Percentiles rank a stretch among this genome's conserved stretches.
Evolutionary conservation across 2,888 invertebrate species (phyloP).

Genomic region (Eucera pruinosa): DNA sequence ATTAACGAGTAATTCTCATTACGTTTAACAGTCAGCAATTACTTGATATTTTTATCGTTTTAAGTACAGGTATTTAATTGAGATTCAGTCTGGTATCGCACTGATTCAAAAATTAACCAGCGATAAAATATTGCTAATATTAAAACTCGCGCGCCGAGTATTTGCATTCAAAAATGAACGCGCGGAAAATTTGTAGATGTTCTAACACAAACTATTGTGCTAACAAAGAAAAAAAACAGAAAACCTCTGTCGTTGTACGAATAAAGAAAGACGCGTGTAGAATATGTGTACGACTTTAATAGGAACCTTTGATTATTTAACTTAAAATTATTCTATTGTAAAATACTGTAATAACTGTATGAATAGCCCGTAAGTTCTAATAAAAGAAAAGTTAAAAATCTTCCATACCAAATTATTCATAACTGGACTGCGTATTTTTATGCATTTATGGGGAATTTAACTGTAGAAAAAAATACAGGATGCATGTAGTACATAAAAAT

Average conservation of each 20-base stretch:
- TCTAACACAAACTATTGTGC: slow-evolving; percentile 43
- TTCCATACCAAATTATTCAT: slow-evolving; percentile 1
- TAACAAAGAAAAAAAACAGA: slow-evolving; percentile 2
- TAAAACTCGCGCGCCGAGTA: slow-evolving; percentile 26
- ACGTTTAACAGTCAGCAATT: neutral
- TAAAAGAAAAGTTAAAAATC: slow-evolving; percentile 75
- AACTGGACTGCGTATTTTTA: too few species aligned
- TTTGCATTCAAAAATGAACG: slow-evolving; percentile 21
- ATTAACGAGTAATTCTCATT: neutral
- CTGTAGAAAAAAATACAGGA: too few species aligned
- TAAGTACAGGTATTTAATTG: too few species aligned
- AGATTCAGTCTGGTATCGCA: neutral
- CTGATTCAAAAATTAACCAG: slow-evolving; percentile 17
- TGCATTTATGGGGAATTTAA: too few species aligned
- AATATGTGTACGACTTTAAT: slow-evolving; percentile 72
- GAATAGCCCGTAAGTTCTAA: slow-evolving; percentile 80
- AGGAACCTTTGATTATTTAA: slow-evolving; percentile 74
- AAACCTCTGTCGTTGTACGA: slow-evolving; percentile 55
- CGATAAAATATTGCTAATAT: slow-evolving; percentile 48
- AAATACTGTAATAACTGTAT: slow-evolving; percentile 81
- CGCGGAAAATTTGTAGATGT: slow-evolving; percentile 54
- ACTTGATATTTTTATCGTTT: too few species aligned
- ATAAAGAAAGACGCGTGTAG: slow-evolving; percentile 63
- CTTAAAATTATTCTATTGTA: slow-evolving; percentile 79
- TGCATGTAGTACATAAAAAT: too few species aligned